Conservation (phyloP, 2,797 vertebrate genomes). For the Pseudochirops cupreus region DNA sequence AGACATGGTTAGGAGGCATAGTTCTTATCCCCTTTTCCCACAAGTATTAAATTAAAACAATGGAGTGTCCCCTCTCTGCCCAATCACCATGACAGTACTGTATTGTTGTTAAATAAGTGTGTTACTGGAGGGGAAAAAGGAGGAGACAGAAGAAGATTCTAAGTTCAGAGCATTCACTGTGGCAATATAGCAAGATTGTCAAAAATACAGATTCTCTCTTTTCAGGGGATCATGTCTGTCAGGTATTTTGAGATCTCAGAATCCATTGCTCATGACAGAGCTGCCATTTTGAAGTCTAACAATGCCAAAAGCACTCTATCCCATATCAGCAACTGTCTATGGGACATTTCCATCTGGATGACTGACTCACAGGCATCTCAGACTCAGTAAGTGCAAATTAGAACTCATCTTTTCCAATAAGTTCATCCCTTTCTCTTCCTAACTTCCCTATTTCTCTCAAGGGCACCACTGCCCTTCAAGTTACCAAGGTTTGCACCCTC, state of each 20-base stretch:
- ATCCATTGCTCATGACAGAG: constrained; percentile 62
- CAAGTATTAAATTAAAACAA: neutral
- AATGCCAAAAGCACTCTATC: constrained; percentile 63
- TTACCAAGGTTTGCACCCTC: neutral
- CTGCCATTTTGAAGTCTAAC: constrained; percentile 63
- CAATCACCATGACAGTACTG: constrained; percentile 52
- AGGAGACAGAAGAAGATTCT: constrained; percentile 48
- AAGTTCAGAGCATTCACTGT: constrained; percentile 46
- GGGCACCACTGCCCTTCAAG: neutral
- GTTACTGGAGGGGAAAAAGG: constrained; percentile 18
- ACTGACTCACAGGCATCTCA: neutral
- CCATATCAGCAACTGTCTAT: neutral
- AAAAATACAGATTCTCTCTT: constrained; percentile 68
- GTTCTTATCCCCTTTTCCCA: constrained; percentile 65
- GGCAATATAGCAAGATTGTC: constrained; percentile 69
- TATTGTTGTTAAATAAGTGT: constrained; percentile 59
- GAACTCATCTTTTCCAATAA: neutral
- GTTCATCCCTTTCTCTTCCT: neutral
- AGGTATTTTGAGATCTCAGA: constrained; percentile 64
- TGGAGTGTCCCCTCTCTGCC: neutral
- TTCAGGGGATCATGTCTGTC: constrained; percentile 67
- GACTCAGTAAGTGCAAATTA: neutral
- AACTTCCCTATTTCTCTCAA: neutral
- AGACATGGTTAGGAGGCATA: neutral
- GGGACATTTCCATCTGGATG: neutral